These are phyloP conservation scores for Nerophis lumbriciformis DNA, from an alignment of 2,113 vertebrate genomes.

Conservation along the genomic window DNA sequence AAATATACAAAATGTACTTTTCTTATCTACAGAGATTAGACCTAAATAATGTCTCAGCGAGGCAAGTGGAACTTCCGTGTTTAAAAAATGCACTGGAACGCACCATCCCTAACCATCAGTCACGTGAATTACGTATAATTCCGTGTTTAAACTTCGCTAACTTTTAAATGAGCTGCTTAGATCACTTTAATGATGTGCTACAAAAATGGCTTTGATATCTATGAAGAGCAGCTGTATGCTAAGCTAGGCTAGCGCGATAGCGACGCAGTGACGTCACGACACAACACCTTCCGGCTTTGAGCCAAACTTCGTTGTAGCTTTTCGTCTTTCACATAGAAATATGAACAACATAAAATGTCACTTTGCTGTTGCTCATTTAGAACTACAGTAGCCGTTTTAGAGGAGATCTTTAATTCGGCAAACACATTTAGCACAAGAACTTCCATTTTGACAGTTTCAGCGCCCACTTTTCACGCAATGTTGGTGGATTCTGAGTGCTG, in stretches of 20 bases:
- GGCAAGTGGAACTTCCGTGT: neutral
- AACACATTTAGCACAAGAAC: too few relatives aligned
- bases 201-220: neutral
- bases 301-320: neutral
- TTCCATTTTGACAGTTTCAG: neutral
- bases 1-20: neutral
- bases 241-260: neutral
- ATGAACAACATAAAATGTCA: neutral
- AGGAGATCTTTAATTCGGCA: neutral
- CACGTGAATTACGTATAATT: neutral
- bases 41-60: neutral
- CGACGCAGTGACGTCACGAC: neutral
- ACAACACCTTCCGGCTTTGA: constrained; percentile 2
- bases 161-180: too few relatives aligned
- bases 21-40: neutral
- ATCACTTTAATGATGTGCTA: too few relatives aligned
- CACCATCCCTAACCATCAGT: neutral
- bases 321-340: neutral
- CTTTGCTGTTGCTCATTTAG: neutral
- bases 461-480: neutral
- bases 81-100: neutral
- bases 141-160: neutral
- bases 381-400: accelerated
- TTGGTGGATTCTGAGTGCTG: neutral
- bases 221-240: too few relatives aligned